phyloP scores from a whole-genome alignment of 2,797 vertebrate genomes.

The Falco novaeseelandiae region DNA sequence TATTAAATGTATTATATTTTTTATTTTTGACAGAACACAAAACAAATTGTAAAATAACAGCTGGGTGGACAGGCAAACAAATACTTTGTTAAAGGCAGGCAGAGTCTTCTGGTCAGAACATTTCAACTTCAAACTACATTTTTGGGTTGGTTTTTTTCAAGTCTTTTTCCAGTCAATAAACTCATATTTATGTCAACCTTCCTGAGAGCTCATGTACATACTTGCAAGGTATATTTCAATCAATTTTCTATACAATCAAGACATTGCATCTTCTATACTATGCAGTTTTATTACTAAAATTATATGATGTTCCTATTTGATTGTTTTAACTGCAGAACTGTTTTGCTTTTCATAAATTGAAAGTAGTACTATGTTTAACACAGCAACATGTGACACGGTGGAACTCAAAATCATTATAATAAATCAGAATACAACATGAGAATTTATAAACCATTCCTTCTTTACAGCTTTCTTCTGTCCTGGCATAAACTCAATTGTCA shows the following conservation, averaged over 20 bases:
- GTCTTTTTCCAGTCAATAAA: not conserved
- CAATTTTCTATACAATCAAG: not conserved
- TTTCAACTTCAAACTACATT: not conserved
- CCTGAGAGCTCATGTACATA: not conserved
- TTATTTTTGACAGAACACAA: not conserved
- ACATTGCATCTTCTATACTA: not conserved
- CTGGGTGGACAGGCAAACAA: not conserved
- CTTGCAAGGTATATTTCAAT: not conserved
- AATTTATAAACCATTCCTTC: not conserved
- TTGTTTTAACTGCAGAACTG: not conserved
- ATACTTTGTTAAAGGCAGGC: not conserved
- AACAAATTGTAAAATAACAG: not conserved
- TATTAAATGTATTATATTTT: not conserved
- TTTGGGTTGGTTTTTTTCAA: rapidly evolving
- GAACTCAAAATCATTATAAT: not conserved
- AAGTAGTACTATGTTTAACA: not conserved
- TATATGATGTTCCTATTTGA: not conserved
- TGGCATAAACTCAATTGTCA: not conserved
- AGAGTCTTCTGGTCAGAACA: not conserved
- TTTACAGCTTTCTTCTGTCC: not conserved
- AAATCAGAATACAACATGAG: not conserved
- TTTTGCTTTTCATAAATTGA: not conserved
- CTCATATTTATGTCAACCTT: not conserved
- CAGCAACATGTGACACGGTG: not conserved
- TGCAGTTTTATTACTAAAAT: not conserved